These are phyloP conservation scores for Peromyscus maniculatus DNA, from an alignment of 2,113 vertebrate species.

Conservation along the genomic window DNA sequence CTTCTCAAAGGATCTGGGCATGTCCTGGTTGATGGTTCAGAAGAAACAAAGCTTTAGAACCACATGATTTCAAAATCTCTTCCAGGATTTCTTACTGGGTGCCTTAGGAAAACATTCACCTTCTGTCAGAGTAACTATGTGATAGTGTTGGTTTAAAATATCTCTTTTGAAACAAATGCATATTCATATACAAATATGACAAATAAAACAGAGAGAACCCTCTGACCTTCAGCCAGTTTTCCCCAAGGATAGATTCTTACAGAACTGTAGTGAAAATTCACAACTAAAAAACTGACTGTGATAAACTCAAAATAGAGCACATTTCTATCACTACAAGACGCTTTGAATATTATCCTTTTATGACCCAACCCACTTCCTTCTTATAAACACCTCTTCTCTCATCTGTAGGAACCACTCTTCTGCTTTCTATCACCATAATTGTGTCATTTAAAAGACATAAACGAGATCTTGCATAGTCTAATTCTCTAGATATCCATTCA, in stretches of 20 bases:
- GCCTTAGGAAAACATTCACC: neutral
- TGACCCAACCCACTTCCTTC: neutral
- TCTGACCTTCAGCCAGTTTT: neutral
- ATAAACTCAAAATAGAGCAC: neutral
- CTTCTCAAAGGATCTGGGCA: neutral
- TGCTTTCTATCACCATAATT: neutral
- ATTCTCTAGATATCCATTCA: neutral
- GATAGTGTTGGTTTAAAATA: neutral
- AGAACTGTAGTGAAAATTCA: neutral
- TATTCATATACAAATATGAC: neutral
- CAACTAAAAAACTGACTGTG: neutral
- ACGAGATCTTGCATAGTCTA: neutral
- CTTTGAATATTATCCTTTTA: neutral
- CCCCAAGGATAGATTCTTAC: neutral
- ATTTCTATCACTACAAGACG: neutral
- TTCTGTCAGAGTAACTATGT: neutral
- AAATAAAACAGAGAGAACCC: neutral
- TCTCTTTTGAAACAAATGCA: conserved; percentile 1
- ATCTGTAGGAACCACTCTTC: neutral
- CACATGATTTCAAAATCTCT: neutral
- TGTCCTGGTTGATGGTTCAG: neutral
- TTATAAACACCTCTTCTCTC: neutral
- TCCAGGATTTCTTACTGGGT: neutral
- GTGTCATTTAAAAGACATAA: neutral
- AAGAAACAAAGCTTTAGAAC: neutral